Evolutionary conservation across 2,113 vertebrate species (phyloP), one percentile per base, ranked within the genome.

Genomic region (Campylomormyrus tamandua): DNA sequence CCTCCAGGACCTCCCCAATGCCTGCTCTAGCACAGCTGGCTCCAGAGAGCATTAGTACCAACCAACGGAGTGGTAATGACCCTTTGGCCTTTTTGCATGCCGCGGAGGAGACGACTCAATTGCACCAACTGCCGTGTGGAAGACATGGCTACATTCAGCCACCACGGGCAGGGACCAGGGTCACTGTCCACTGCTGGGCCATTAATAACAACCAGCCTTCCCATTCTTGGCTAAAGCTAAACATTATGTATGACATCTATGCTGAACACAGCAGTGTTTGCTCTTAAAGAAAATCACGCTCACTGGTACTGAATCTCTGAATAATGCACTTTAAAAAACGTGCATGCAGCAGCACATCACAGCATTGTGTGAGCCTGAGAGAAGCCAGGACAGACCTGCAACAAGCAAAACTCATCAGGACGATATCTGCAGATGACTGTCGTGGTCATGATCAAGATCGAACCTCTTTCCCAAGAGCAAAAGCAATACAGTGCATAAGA

Each of bases 1-100:
- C 24, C 56, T 85, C n/a, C 83, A 10, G 52, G 66, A 70, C 52
- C 70, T 42, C 87, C 87, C 50, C 86, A 42, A 87, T 49, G 56
- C 52, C 83, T 27, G 83, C 17, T 27, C 80, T 66, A 7, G 62
- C 42, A 42, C 49, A 87, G 58, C 58, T 35, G 58, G 48, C 31
- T 70, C 56, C 56, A 83, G 87, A 87, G n/a, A 48, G 83, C 89
- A 90, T 90, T 49, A 86, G 52, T 58, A 85, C 83, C 56, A 27
- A 27, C 13, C 52, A 87, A 10, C 53, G 35, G 52, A 2, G 27
- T 56, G 17, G 27, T 87, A 86, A 87, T 10, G 56, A 85, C 52
- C 49, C 88, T 77, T n/a, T 39, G 88, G 49, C 88, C 70, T 89
- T 80, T 89, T 52, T 39, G 49, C 42, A 13, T 83, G 74, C 48